Conservation (phyloP, 2,888 invertebrate genomes). For the Eupithecia abbreviata region DNA sequence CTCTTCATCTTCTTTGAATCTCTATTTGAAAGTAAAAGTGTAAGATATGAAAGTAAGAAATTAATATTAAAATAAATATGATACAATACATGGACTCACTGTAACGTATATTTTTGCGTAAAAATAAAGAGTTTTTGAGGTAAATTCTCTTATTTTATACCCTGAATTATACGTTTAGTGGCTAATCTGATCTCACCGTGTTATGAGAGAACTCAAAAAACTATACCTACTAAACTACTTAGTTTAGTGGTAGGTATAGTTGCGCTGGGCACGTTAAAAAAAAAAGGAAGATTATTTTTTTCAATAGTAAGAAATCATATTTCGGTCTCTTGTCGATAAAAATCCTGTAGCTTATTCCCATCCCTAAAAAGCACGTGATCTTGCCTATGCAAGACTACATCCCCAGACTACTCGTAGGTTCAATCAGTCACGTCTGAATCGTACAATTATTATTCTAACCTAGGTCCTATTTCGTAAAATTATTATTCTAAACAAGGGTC, state of each 20-base stretch:
- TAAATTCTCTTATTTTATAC: neutral
- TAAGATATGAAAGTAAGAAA: neutral
- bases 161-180: neutral
- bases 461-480: constrained; percentile 14
- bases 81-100: neutral
- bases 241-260: neutral
- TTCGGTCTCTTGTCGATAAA: constrained; percentile 46
- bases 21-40: neutral
- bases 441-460: constrained; percentile 31
- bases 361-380: constrained; percentile 61
- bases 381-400: constrained; percentile 70
- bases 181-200: too few species aligned
- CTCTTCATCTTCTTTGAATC: neutral
- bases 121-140: neutral
- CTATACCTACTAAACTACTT: too few species aligned
- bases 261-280: neutral
- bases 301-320: neutral
- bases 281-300: neutral
- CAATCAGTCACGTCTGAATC: constrained; percentile 63
- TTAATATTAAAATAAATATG: neutral
- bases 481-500: constrained; percentile 26
- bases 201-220: too few species aligned
- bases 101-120: neutral
- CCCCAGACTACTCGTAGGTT: constrained; percentile 55
- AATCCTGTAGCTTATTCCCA: constrained; percentile 24